phyloP scores from a whole-genome alignment of 2,888 invertebrate genomes.

The Pinctada fucata region DNA sequence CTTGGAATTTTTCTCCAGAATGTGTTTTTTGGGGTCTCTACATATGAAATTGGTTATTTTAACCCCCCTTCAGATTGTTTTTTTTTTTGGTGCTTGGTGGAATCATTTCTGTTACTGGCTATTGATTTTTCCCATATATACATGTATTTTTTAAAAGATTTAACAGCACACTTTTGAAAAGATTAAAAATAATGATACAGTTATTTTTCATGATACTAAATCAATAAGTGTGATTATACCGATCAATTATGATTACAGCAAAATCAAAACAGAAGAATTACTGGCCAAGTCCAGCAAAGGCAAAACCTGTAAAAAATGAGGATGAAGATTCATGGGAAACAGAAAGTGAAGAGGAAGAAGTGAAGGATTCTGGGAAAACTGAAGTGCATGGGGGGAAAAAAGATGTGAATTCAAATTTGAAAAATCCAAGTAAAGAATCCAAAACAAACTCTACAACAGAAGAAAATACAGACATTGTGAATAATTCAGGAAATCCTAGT shows the following conservation, averaged over 20 bases:
- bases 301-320: background rate
- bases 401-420: constrained; percentile 9
- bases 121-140: too few species aligned
- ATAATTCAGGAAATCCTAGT: background rate
- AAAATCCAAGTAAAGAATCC: background rate
- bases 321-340: constrained; percentile 33
- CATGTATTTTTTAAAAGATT: too few species aligned
- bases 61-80: too few species aligned
- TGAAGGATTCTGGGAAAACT: constrained; percentile 6
- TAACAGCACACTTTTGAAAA: too few species aligned
- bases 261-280: background rate
- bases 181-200: too few species aligned
- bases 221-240: background rate
- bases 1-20: too few species aligned
- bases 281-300: background rate
- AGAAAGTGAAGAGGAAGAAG: constrained; percentile 26
- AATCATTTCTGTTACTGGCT: too few species aligned
- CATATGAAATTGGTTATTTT: too few species aligned
- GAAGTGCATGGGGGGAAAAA: constrained; percentile 12
- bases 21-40: too few species aligned
- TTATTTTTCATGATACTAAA: too few species aligned
- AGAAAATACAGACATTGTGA: background rate
- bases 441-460: too few species aligned
- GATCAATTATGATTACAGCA: background rate
- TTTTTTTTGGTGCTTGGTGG: too few species aligned